Base-by-base conservation (phyloP, 2,888 invertebrate species). In the Acleris cristana region DNA sequence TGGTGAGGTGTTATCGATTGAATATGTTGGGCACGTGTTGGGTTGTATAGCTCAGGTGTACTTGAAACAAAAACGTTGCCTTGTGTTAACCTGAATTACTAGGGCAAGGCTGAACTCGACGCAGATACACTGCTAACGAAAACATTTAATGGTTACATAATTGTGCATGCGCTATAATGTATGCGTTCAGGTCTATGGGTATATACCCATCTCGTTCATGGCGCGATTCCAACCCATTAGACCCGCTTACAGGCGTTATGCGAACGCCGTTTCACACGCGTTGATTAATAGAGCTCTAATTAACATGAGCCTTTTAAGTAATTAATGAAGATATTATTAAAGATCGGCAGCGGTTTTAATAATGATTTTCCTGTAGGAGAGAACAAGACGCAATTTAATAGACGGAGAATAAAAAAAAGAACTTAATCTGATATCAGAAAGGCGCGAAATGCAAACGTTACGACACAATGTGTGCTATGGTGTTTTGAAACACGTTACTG, bases 361-460 rank as follows among this genome's bases (percentile, higher is more conserved):
- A 34, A 10, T 0, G 2, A 34, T 18, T 18, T n/a, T 48, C 16
- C n/a, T 48, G 16, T 48, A 48, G 7, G 18, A 16, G 2, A 48
- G 45, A 26, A 61, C 7, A 12, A 18, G 21, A 60, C 3, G 34
- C 34, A 53, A 23, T 54, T 44, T 65, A 51, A 54, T 26, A 62
- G 51, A 55, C n/a, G n/a, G 30, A 55, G 62, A 30, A 62, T 65
- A 69, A 66, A 51, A 40, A 48, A 59, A 70, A 72, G 74, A 79
- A 77, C 79, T 79, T 78, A 79, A 81, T 83, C 80, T 76, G 79
- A 75, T 79, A 81, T 81, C 78, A 78, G 79, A 79, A 74, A 72
- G 75, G 80, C 77, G 73, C 79, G 74, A 77, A 79, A 79, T 76
- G 73, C 75, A 81, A 81, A 80, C 74, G 76, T 84, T 85, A 81